Evolutionary conservation across 2,797 vertebrate species (phyloP).

Genomic region (Cynodonichthys magdalenae): DNA sequence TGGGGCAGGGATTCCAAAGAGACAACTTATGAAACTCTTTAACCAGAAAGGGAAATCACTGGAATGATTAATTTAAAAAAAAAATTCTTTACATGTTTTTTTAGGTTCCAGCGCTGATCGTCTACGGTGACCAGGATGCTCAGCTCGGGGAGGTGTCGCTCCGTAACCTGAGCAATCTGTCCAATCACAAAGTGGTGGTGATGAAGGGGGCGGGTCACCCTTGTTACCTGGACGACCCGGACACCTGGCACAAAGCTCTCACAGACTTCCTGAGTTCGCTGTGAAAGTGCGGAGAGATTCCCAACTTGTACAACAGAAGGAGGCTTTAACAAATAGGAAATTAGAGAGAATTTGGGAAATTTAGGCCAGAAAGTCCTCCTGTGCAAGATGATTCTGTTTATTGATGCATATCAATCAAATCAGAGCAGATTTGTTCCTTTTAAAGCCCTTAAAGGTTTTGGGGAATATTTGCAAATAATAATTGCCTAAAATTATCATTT

Average conservation of each 20-base stretch:
- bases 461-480: background rate
- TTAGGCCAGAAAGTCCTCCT: conserved; percentile 8
- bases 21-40: background rate
- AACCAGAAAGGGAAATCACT: background rate
- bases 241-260: conserved; percentile 88
- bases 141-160: conserved; percentile 87
- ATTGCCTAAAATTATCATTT: no score
- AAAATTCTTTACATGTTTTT: conserved; percentile 4
- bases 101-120: conserved; percentile 88
- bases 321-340: conserved; percentile 5
- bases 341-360: conserved; percentile 12
- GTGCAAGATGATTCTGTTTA: conserved; percentile 26
- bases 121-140: conserved; percentile 93
- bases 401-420: conserved; percentile 8
- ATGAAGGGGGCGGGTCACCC: conserved; percentile 91
- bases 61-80: conserved; percentile 5
- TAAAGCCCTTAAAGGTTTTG: conserved; percentile 8
- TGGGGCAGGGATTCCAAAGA: background rate
- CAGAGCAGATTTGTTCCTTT: background rate
- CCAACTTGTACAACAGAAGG: background rate
- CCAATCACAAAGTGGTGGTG: conserved; percentile 88
- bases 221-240: conserved; percentile 93
- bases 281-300: conserved; percentile 41
- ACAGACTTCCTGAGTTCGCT: conserved; percentile 86
- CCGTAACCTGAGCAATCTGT: conserved; percentile 85